These are phyloP conservation scores for Gerris lacustris DNA, from an alignment of 2,888 invertebrate genomes.

Conservation along the genomic window DNA sequence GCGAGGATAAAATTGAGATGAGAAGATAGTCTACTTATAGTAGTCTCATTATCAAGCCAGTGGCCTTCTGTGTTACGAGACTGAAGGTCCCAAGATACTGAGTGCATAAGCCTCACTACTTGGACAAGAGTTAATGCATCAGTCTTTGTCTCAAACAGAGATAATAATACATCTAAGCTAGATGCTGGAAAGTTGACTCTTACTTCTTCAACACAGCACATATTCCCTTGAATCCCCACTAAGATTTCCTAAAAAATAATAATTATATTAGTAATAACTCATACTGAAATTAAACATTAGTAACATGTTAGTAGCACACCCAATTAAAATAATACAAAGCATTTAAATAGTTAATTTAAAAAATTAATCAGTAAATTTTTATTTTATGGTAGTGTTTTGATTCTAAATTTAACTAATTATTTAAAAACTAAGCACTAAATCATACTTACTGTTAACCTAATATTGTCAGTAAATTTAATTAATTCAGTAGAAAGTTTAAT, in stretches of 20 bases:
- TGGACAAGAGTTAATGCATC: slow-evolving; percentile 63
- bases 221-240: slow-evolving; percentile 71
- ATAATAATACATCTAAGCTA: slow-evolving; percentile 44
- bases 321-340: too few species aligned
- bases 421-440: neutral
- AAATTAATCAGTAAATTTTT: neutral
- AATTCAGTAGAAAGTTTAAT: slow-evolving; percentile 51
- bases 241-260: slow-evolving; percentile 52
- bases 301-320: too few species aligned
- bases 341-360: neutral
- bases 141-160: slow-evolving; percentile 44
- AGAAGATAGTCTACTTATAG: slow-evolving; percentile 24
- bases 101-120: slow-evolving; percentile 51
- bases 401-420: neutral
- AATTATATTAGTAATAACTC: neutral
- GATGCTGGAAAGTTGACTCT: slow-evolving; percentile 46
- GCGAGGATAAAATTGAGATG: slow-evolving; percentile 57
- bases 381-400: neutral
- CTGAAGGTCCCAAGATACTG: slow-evolving; percentile 34
- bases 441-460: slow-evolving; percentile 45
- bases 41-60: slow-evolving; percentile 25
- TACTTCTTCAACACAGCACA: slow-evolving; percentile 56
- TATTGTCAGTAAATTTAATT: slow-evolving; percentile 45
- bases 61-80: slow-evolving; percentile 30
- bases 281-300: too few species aligned